Base-by-base conservation (phyloP, 1,140 invertebrate species). In the Ericerus pela region DNA sequence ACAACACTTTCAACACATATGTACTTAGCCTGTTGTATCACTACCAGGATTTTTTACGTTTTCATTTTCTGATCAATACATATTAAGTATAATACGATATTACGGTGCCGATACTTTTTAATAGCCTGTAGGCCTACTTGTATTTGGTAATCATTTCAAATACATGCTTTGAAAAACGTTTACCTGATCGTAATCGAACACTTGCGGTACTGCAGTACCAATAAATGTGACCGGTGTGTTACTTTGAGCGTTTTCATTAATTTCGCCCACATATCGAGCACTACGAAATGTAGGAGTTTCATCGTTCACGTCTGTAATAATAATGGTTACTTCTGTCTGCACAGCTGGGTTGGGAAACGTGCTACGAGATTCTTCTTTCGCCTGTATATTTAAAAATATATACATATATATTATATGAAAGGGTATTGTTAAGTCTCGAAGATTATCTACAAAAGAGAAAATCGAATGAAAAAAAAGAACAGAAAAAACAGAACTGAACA, bases 251-350 rank as follows among this genome's bases (percentile, higher is more conserved):
- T 95, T 94, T 73, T 96, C 93, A 37, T 85, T 80, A 29, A 97
- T 82, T 73, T 93, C 88, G 27, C 87, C 90, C 16, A 83, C 73
- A 71, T 96, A 96, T 55, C 73, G 68, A 0, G 71, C 62, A 63
- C 81, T 86, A 33, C 80, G 75, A 67, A 96, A 97, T 33, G 73
- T 79, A 6, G 93, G 92, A 2, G 78, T 82, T 72, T 96, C 90
- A 72, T 96, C 93, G 68, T 96, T 96, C 1, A 95, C 81, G 72
- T 97, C 93, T n/a, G 80, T 84, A 8, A 97, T 74, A 55, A 94
- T 89, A 29, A 97, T 79, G 1, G 90, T 95, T 0, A 95, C 83
- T 71, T 95, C 87, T 0, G 91, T 95, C 6, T 78, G 82, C 1
- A 84, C 81, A 53, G 77, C 82, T 0, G 86, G 86, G 20, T 78